Conservation (phyloP, 64 coral and sea anemone genomes). For the Actinia tenebrosa region DNA sequence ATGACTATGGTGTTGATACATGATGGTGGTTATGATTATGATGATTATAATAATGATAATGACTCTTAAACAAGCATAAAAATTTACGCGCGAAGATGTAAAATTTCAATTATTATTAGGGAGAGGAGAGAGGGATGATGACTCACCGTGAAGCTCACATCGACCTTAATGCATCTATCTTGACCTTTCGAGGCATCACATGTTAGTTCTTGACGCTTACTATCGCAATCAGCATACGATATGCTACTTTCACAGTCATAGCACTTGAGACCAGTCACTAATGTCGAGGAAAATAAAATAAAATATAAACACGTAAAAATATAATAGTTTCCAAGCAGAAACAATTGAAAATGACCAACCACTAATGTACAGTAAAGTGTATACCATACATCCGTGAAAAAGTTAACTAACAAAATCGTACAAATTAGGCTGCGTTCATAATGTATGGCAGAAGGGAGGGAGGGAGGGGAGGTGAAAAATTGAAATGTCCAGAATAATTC, state of each 20-base stretch:
- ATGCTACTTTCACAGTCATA: neutral
- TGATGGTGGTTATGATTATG: neutral
- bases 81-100: neutral
- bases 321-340: no score
- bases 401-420: no score
- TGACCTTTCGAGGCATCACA: neutral
- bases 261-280: conserved; percentile 2
- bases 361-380: no score
- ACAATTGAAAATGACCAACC: no score
- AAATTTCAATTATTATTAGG: neutral
- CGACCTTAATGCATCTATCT: conserved; percentile 2
- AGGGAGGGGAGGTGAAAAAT: no score
- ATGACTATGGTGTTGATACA: neutral
- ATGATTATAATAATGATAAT: no score
- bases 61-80: no score
- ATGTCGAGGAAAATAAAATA: neutral
- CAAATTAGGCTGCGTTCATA: no score
- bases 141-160: conserved; percentile 6
- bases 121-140: neutral
- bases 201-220: neutral
- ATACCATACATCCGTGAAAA: no score
- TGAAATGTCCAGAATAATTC: no score
- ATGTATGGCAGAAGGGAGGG: no score
- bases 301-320: no score
- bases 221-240: neutral